These are phyloP conservation scores for Ceraclea dissimilis DNA, from an alignment of 2,888 invertebrate species.

Conservation along the genomic window DNA sequence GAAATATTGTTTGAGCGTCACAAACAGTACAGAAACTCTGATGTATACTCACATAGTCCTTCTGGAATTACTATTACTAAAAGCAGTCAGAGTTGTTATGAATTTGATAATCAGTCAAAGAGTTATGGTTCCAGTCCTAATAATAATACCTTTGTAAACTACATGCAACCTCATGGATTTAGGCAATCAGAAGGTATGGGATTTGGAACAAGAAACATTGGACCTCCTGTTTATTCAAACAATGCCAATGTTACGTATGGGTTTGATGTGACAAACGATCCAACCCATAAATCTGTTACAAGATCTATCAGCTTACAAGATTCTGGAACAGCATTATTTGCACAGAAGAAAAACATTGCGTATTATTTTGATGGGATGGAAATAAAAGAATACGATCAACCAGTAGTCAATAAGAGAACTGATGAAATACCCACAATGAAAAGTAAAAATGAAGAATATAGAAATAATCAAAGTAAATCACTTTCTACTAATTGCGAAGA, in stretches of 20 bases:
- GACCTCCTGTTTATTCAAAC: conserved; percentile 12
- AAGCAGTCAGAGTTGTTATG: conserved; percentile 45
- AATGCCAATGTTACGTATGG: conserved; percentile 36
- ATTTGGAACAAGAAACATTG: conserved; percentile 11
- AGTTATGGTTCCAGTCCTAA: conserved; percentile 60
- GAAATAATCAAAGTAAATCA: conserved; percentile 43
- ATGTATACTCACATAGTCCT: conserved; percentile 32
- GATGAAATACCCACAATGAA: conserved; percentile 53
- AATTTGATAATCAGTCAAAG: conserved; percentile 50
- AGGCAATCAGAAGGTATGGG: conserved; percentile 24
- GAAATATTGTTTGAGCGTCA: conserved; percentile 60
- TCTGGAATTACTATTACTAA: conserved; percentile 35
- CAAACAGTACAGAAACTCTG: conserved; percentile 38
- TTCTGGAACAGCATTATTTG: conserved; percentile 32
- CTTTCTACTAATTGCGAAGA: conserved; percentile 40
- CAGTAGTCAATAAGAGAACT: conserved; percentile 37
- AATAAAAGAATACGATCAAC: conserved; percentile 32
- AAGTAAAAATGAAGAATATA: conserved; percentile 48
- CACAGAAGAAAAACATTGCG: conserved; percentile 44
- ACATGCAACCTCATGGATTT: conserved; percentile 46
- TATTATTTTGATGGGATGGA: conserved; percentile 47
- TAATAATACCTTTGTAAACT: conserved; percentile 45
- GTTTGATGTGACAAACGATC: conserved; percentile 35
- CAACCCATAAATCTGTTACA: conserved; percentile 41
- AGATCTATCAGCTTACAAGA: conserved; percentile 44